Evolutionary conservation across 2,797 vertebrate genomes (phyloP).

Genomic region (Eulemur mongoz): DNA sequence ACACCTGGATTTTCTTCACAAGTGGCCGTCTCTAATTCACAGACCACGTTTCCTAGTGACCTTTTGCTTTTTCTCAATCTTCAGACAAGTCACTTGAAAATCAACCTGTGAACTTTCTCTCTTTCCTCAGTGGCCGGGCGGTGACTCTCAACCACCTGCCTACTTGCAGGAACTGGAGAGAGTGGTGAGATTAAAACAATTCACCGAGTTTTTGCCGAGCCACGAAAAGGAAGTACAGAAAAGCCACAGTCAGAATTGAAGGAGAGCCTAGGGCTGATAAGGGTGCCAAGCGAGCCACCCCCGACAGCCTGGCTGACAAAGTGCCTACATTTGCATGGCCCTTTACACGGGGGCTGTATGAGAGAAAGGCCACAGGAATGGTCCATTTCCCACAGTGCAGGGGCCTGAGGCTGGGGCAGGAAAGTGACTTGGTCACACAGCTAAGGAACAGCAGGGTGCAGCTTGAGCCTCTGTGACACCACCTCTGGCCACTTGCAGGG

Average conservation of each 20-base stretch:
- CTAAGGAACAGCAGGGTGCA: neutral
- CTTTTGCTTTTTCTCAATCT: conserved; percentile 33
- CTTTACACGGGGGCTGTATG: neutral
- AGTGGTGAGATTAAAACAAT: neutral
- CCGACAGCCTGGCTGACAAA: neutral
- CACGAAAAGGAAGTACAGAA: neutral
- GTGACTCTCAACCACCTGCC: neutral
- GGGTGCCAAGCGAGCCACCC: fast-evolving
- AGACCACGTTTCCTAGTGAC: conserved; percentile 48
- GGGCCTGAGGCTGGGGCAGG: neutral
- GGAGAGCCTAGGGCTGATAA: too few species aligned
- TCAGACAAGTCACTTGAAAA: conserved; percentile 22
- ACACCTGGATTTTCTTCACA: neutral
- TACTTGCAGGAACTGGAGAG: neutral
- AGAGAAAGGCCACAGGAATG: neutral
- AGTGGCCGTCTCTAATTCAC: conserved; percentile 32
- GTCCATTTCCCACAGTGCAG: neutral
- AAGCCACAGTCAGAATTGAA: neutral
- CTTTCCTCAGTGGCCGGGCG: neutral
- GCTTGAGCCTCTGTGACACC: neutral
- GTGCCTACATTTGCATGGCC: neutral
- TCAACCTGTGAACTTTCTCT: neutral
- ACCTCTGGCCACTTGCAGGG: too few species aligned
- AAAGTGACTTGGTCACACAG: neutral
- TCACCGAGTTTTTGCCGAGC: conserved; percentile 70